These are phyloP conservation scores for Drosophila formosana DNA, from an alignment of 2,888 invertebrate species.

Conservation along the genomic window DNA sequence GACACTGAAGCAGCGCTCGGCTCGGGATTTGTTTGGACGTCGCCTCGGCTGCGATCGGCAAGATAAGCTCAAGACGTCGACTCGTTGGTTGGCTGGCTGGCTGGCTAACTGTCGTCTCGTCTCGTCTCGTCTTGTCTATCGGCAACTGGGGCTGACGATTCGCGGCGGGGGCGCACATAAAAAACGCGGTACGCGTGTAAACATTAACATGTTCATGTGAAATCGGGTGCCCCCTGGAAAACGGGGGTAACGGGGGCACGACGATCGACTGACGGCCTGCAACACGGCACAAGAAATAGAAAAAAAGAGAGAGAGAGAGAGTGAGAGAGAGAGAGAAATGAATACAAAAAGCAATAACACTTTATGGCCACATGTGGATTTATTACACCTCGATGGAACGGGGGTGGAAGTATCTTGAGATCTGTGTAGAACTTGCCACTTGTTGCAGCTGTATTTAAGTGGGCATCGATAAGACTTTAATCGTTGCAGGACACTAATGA, in stretches of 20 bases:
- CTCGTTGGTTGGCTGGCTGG: conserved; percentile 42
- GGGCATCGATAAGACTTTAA: conserved; percentile 25
- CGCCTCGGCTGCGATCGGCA: conserved; percentile 40
- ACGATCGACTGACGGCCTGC: conserved; percentile 19
- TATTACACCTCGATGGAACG: conserved; percentile 61
- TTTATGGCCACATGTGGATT: conserved; percentile 81
- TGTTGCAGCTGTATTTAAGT: conserved; percentile 72
- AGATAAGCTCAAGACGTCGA: conserved; percentile 60
- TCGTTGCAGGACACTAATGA: conserved; percentile 3
- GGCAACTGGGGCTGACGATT: conserved; percentile 41
- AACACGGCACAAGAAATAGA: conserved; percentile 2
- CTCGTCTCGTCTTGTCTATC: neutral
- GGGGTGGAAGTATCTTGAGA: conserved; percentile 11
- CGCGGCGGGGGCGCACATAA: conserved; percentile 69
- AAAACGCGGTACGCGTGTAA: conserved; percentile 80
- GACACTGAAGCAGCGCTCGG: conserved; percentile 31
- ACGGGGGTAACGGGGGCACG: conserved; percentile 20
- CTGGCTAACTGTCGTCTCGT: too few relatives aligned
- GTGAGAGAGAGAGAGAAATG: conserved; percentile 37
- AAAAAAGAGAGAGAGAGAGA: conserved; percentile 1
- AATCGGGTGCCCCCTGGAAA: conserved; percentile 54
- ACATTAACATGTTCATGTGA: conserved; percentile 80
- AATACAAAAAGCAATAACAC: conserved; percentile 70
- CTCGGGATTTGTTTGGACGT: conserved; percentile 31
- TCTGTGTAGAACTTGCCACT: conserved; percentile 47